Conservation (phyloP, 1,140 invertebrate species). For the Aphis gossypii region DNA sequence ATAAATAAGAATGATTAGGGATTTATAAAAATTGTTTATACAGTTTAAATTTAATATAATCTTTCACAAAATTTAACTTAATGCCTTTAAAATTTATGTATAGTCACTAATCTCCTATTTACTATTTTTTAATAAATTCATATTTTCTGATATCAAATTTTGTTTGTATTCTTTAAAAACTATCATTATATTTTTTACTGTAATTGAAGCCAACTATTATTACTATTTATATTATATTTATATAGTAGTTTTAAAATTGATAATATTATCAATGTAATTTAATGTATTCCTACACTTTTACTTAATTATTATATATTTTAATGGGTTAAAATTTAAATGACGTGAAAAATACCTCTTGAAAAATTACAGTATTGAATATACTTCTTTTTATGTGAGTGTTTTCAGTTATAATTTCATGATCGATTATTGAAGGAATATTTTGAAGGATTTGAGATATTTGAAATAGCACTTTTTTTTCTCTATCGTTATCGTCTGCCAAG, state of each 20-base stretch:
- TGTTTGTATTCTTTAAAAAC: background rate
- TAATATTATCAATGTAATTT: background rate
- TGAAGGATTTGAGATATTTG: background rate
- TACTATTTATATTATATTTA: background rate
- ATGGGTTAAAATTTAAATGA: background rate
- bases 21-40: background rate
- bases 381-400: background rate
- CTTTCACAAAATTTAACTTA: background rate
- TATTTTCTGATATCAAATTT: background rate
- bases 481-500: background rate
- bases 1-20: background rate
- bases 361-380: slow-evolving; percentile 64
- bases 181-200: background rate
- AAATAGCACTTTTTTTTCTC: background rate
- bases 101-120: background rate
- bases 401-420: background rate
- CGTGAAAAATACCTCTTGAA: slow-evolving; percentile 72
- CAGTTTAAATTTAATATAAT: background rate
- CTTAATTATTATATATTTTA: background rate
- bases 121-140: background rate
- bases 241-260: background rate
- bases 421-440: background rate
- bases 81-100: background rate
- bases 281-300: background rate
- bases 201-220: background rate